These are phyloP conservation scores for Lasiurus borealis DNA, from an alignment of 2,113 vertebrate species.

Conservation along the genomic window DNA sequence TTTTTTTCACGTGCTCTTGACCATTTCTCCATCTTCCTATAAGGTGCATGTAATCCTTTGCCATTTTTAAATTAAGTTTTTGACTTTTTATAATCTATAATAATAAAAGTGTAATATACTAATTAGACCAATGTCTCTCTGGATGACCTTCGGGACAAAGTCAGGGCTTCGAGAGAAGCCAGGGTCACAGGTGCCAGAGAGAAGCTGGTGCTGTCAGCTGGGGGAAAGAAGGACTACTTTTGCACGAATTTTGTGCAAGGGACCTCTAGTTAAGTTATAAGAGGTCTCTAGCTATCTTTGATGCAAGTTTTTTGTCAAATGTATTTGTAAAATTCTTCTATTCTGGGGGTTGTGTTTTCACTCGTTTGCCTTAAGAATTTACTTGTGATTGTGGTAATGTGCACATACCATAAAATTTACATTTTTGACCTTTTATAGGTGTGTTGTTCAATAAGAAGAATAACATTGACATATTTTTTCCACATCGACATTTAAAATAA, in stretches of 20 bases:
- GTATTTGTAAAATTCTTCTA: neutral
- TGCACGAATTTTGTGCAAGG: too few relatives aligned
- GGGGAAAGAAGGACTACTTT: too few relatives aligned
- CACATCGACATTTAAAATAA: too few relatives aligned
- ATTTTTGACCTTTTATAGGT: neutral
- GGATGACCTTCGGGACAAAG: too few relatives aligned
- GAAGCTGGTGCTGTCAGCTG: too few relatives aligned
- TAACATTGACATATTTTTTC: too few relatives aligned
- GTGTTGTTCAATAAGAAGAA: too few relatives aligned
- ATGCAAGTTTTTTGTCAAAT: neutral
- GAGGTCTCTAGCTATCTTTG: neutral
- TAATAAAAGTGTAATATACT: too few relatives aligned
- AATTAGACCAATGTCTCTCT: too few relatives aligned
- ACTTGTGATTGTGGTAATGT: neutral
- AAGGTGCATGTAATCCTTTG: neutral
- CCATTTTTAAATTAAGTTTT: neutral
- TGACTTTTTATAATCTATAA: neutral
- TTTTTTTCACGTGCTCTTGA: neutral
- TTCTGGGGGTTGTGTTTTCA: neutral
- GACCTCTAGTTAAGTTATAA: neutral
- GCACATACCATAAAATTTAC: neutral
- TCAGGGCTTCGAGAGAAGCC: rapidly evolving
- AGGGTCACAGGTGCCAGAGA: too few relatives aligned
- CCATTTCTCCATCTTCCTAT: neutral
- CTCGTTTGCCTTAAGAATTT: neutral